A percentile compares a stretch with the other conserved stretches of the same genome.
Evolutionary conservation across 2,888 invertebrate genomes (phyloP).

Genomic region (Lithophane socia): DNA sequence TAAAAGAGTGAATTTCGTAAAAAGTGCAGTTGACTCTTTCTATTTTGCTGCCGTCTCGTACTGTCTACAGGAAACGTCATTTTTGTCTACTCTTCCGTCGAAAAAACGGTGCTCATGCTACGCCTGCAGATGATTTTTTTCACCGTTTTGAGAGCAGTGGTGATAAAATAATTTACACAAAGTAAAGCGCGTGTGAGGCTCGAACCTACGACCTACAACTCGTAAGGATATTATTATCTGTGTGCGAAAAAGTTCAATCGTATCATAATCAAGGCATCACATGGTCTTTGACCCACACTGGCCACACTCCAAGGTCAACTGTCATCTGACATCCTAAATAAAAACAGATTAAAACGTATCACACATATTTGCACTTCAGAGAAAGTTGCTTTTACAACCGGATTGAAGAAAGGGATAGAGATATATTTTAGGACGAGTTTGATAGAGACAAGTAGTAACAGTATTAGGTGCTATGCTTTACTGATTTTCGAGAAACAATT

Average conservation of each 20-base stretch:
- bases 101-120: too few species aligned
- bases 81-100: too few species aligned
- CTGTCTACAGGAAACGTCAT: too few species aligned
- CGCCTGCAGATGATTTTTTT: too few species aligned
- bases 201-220: too few species aligned
- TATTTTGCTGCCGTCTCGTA: too few species aligned
- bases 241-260: background rate
- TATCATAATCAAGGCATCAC: background rate
- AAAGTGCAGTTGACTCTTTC: too few species aligned
- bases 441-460: constrained; percentile 22
- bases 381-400: constrained; percentile 40
- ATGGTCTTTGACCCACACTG: background rate
- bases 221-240: background rate
- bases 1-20: too few species aligned
- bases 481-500: constrained; percentile 16
- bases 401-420: constrained; percentile 23
- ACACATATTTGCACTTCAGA: constrained; percentile 21
- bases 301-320: constrained; percentile 37
- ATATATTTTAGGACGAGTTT: constrained; percentile 9
- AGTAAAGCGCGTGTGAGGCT: too few species aligned
- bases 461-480: background rate
- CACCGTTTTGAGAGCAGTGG: too few species aligned
- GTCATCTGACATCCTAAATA: constrained; percentile 8
- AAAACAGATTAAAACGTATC: background rate
- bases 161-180: too few species aligned